Base-by-base conservation (phyloP, 2,113 vertebrate genomes). In the Siniperca knerii region DNA sequence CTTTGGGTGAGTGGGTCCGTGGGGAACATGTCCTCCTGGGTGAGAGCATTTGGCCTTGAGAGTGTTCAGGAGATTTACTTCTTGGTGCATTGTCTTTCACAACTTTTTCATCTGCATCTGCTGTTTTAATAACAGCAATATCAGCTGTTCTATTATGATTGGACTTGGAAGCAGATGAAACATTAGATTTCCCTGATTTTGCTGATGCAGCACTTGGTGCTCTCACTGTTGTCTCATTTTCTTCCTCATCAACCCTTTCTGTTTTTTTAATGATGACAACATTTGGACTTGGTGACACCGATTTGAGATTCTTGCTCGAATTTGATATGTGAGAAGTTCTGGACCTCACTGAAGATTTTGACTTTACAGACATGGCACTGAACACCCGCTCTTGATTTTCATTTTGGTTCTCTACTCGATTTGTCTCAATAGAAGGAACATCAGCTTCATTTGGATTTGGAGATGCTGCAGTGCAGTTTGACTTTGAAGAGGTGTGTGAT, bases 161-260 rank as follows among this genome's bases (percentile, higher is more conserved):
- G 11, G 89, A 79, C 62, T 90, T 82, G 2, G 12, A 83, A 37
- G 58, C 87, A 60, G 88, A 7, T 29, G 85, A 90, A 40, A 67
- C 87, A 60, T 10, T 93, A 29, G 90, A 93, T 78, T 90, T 95
- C 29, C 9, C 74, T 23, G 94, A 94, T 75, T 89, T 93, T 23
- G 20, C 79, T 1, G 94, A 94, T 11, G 67, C 48, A 37, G 75
- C 83, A n/a, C 94, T 93, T 0, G 9, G 50, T 64, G 88, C 1
- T 0, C 79, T 25, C 8, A 92, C 81, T 40, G 70, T 88, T 1
- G 46, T 66, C 15, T 65, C 87, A 81, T 82, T 75, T 85, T 46
- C 69, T 84, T 85, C 88, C 81, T 23, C 75, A 55, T 81, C 75
- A 70, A 15, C 68, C 2, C 6, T 77, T 15, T 84, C 87, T 65